phyloP scores from a whole-genome alignment of 1,140 invertebrate genomes.

The Orius insidiosus region DNA sequence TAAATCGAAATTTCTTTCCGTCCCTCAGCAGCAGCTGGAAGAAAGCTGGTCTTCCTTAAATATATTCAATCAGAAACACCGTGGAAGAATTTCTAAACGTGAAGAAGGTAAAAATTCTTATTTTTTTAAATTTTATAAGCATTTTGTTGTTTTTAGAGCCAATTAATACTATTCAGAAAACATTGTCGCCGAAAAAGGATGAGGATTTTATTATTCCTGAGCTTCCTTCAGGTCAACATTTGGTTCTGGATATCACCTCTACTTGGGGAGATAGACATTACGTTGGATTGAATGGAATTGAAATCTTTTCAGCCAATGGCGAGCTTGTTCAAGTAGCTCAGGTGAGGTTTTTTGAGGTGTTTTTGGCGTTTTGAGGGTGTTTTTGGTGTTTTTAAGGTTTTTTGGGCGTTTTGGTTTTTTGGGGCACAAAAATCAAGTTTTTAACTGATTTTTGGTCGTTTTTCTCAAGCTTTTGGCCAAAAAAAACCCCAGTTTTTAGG shows the following conservation, averaged over 20 bases:
- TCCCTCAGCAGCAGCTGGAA: constrained; percentile 19
- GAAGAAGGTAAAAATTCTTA: constrained; percentile 1
- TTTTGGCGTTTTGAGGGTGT: too few relatives aligned
- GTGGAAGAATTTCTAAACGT: constrained; percentile 18
- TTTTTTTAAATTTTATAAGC: background rate
- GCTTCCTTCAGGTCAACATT: constrained; percentile 43
- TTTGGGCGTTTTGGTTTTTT: too few relatives aligned
- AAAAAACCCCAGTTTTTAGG: too few relatives aligned
- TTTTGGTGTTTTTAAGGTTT: too few relatives aligned
- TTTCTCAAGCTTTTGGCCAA: too few relatives aligned
- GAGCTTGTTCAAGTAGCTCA: constrained; percentile 34
- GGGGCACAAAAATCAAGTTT: too few relatives aligned
- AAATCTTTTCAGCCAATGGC: constrained; percentile 51
- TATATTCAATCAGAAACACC: constrained; percentile 22
- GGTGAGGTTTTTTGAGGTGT: constrained; percentile 30
- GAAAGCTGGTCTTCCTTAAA: constrained; percentile 23
- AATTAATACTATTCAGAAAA: background rate
- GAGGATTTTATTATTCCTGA: constrained; percentile 42
- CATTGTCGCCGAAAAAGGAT: background rate
- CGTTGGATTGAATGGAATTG: constrained; percentile 63
- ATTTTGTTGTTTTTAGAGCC: background rate
- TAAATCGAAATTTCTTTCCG: constrained; percentile 2
- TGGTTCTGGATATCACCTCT: constrained; percentile 49
- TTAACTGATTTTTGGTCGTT: too few relatives aligned
- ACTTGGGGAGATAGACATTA: constrained; percentile 75